phyloP scores from a whole-genome alignment of 2,888 invertebrate species.

The Drosophila ezoana region DNA sequence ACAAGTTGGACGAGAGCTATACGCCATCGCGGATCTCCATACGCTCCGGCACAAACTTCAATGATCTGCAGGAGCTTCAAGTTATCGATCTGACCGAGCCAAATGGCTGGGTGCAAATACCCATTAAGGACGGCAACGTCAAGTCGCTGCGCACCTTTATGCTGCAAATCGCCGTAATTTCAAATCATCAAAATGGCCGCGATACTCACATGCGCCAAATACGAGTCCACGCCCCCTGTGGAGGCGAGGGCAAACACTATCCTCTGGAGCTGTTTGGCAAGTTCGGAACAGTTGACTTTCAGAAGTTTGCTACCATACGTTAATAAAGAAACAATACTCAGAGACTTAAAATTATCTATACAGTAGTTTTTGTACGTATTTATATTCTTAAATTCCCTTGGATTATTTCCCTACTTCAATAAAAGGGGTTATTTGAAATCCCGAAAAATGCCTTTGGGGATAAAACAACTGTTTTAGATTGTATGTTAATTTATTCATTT shows the following conservation, averaged over 20 bases:
- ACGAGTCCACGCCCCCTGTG: slow-evolving; percentile 94
- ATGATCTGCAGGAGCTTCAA: slow-evolving; percentile 98
- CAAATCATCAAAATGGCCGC: slow-evolving; percentile 99
- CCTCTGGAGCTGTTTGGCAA: slow-evolving; percentile 90
- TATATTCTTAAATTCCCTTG: slow-evolving; percentile 17
- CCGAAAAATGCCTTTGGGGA: too few species aligned
- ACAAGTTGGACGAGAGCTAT: slow-evolving; percentile 99
- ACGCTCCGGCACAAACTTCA: slow-evolving; percentile 97
- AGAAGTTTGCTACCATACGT: slow-evolving; percentile 92
- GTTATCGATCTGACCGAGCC: slow-evolving; percentile 97
- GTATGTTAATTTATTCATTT: slow-evolving; percentile 49
- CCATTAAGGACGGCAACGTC: slow-evolving; percentile 94
- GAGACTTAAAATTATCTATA: neutral
- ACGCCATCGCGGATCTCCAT: slow-evolving; percentile 98
- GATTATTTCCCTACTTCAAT: too few species aligned
- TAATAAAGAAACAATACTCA: slow-evolving; percentile 81
- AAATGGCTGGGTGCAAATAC: slow-evolving; percentile 97
- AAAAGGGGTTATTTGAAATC: too few species aligned
- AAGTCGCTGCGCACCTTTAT: slow-evolving; percentile 97
- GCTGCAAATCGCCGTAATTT: slow-evolving; percentile 97
- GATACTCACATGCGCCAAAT: slow-evolving; percentile 99
- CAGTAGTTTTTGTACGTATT: slow-evolving; percentile 6
- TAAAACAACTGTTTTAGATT: too few species aligned
- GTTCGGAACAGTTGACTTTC: slow-evolving; percentile 93
- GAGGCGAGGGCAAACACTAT: slow-evolving; percentile 86